Evolutionary conservation across 2,113 vertebrate genomes (phyloP).

Genomic region (Cepphus grylle): DNA sequence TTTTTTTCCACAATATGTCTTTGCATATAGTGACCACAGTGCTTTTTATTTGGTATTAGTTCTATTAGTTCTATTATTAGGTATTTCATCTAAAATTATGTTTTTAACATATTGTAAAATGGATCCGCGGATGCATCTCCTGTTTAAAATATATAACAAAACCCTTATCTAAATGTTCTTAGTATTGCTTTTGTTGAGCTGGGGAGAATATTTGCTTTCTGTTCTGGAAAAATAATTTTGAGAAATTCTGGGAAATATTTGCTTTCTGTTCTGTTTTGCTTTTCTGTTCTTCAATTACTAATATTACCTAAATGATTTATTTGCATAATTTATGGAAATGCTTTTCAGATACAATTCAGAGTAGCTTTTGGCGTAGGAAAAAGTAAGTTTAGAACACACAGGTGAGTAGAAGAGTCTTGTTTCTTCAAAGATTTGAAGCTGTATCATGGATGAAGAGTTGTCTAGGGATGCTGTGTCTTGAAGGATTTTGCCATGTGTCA

Average conservation of each 20-base stretch:
- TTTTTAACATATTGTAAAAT: background rate
- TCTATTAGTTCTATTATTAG: no score
- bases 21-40: background rate
- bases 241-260: background rate
- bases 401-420: background rate
- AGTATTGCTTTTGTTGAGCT: background rate
- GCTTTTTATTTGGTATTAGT: background rate
- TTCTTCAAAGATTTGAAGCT: background rate
- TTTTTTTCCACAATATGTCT: background rate
- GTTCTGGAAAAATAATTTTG: background rate
- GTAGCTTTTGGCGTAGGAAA: background rate
- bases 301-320: background rate
- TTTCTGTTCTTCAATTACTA: background rate
- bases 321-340: background rate
- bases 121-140: background rate
- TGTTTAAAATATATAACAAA: background rate
- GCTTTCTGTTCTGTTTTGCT: background rate
- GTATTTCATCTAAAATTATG: background rate
- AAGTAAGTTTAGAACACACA: background rate
- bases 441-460: background rate
- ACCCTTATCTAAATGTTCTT: background rate
- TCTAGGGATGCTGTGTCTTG: background rate
- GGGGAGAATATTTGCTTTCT: background rate
- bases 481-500: background rate
- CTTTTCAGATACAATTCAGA: background rate